Base-by-base conservation (phyloP, 2,888 invertebrate genomes). In the Pediacus dermestoides region DNA sequence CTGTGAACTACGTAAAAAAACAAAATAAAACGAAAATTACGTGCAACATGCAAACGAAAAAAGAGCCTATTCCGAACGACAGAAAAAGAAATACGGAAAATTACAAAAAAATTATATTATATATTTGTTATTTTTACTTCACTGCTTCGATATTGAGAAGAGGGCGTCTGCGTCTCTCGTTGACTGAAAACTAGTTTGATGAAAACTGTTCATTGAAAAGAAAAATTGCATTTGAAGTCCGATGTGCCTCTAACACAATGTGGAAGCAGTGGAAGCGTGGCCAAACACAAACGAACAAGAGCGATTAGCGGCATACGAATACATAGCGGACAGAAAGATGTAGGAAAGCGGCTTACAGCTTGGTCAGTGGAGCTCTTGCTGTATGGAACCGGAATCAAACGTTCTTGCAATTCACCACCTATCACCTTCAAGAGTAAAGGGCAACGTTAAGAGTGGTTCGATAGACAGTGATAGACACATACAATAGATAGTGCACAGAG, bases 361-460 rank as follows among this genome's bases (percentile, higher is more conserved):
- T 95, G 95, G 84, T 95, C 95, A 80, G 94, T 95, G 78, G 93
- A 92, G 78, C 91, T 93, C 89, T 94, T 94, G 92, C 94, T 94
- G 88, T 94, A 94, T 77, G 94, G 95, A 78, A 95, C 94, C 78
- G 95, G 93, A 78, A 95, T 94, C 87, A 95, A 90, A 80, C 94
- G 91, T 82, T 94, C 94, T 86, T 94, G 92, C 82, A 92, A 92
- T 83, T 94, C 93, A 81, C 95, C 95, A 87, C 94, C 94, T 89
- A 95, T 95, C 86, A 95, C 94, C 95, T 95, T 90, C 84, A 89
- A 87, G 82, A 86, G 83, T 82, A 85, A 87, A 85, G 77, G 82
- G 80, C 76, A 82, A 83, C 81, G 82, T 81, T 81, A 82, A 83
- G 82, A 82, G 73, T 71, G 73, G 67, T 74, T 74, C 67, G 70